Evolutionary conservation across 2,113 vertebrate genomes (phyloP).

Genomic region (Amphiprion ocellaris): DNA sequence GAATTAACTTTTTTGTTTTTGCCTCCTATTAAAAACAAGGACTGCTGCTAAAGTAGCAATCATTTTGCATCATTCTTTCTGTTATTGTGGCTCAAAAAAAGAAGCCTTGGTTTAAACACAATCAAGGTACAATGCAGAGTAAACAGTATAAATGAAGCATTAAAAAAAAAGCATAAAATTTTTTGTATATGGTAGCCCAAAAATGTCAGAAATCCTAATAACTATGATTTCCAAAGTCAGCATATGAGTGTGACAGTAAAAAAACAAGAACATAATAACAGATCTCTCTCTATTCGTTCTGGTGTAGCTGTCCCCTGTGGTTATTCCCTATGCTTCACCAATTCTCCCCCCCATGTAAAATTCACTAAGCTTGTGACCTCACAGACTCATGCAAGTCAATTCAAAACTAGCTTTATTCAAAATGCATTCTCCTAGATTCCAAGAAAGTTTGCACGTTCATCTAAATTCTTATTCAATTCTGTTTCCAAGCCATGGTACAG

Average conservation of each 20-base stretch:
- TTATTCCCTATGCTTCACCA: not conserved
- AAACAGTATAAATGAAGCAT: no score
- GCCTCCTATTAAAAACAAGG: no score
- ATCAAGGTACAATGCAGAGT: no score
- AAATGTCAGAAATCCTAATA: not conserved
- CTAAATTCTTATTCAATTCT: not conserved
- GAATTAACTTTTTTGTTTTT: not conserved
- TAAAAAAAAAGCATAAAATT: no score
- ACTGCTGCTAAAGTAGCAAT: no score
- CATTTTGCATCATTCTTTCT: not conserved
- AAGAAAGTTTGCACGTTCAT: not conserved
- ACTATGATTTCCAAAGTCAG: not conserved
- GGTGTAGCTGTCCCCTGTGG: not conserved
- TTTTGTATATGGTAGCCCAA: not conserved
- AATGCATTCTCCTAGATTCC: slow-evolving; percentile 1
- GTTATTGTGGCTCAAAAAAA: not conserved
- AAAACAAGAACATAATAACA: no score
- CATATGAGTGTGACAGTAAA: not conserved
- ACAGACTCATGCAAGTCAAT: not conserved
- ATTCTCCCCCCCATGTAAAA: no score
- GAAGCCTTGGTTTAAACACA: no score
- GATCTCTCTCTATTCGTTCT: not conserved
- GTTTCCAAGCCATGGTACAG: not conserved
- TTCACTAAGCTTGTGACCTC: not conserved
- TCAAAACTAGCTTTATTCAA: not conserved